Conservation (phyloP, 2,888 invertebrate species). For the Malthinus seriepunctatus region DNA sequence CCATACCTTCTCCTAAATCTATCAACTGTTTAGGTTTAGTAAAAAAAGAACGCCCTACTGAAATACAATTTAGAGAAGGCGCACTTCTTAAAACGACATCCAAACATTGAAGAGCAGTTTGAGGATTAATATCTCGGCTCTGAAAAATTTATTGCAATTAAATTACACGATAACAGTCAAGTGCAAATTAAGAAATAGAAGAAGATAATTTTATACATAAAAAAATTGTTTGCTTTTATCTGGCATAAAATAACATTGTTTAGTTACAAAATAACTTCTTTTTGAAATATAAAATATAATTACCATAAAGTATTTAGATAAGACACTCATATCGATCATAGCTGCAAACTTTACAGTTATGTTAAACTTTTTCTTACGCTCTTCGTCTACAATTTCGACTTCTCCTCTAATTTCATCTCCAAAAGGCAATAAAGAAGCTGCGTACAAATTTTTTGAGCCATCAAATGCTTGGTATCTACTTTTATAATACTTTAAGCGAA, state of each 20-base stretch:
- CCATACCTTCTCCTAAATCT: constrained; percentile 77
- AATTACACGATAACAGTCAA: too few species aligned
- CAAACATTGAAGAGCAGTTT: constrained; percentile 73
- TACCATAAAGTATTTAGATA: constrained; percentile 34
- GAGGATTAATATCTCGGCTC: constrained; percentile 51
- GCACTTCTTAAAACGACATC: constrained; percentile 80
- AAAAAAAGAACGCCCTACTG: constrained; percentile 83
- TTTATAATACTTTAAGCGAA: constrained; percentile 48
- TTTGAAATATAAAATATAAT: constrained; percentile 39
- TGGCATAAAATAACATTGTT: not conserved
- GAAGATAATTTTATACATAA: too few species aligned
- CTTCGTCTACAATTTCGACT: constrained; percentile 43
- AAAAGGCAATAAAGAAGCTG: constrained; percentile 55
- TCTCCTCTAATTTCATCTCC: constrained; percentile 40
- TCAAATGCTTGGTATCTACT: constrained; percentile 69
- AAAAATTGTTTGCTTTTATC: not conserved
- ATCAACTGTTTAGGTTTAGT: constrained; percentile 54
- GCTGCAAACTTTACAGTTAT: constrained; percentile 61
- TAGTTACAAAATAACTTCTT: not conserved
- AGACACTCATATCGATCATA: constrained; percentile 57
- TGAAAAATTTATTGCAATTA: constrained; percentile 25
- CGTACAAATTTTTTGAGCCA: constrained; percentile 70
- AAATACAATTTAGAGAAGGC: constrained; percentile 56
- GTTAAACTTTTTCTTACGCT: constrained; percentile 48
- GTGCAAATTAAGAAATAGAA: too few species aligned